A percentile compares a stretch with the other conserved stretches of the same genome.
Conservation (phyloP, 2,797 vertebrate genomes). For the Petrocephalus sullivani region DNA sequence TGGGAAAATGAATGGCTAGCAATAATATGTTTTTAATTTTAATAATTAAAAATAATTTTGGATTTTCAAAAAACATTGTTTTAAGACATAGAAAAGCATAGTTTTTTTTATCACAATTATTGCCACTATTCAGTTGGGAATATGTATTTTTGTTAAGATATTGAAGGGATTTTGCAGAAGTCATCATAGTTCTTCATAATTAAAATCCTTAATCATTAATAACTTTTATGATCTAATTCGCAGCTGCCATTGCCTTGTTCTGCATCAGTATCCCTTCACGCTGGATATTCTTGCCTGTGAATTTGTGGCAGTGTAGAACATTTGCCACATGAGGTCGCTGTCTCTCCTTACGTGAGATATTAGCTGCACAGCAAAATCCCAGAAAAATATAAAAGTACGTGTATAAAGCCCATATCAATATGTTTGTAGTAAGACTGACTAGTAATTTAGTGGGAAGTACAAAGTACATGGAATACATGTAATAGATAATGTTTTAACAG, state of each 20-base stretch:
- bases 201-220: background rate
- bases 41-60: background rate
- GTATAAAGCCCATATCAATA: background rate
- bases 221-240: background rate
- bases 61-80: background rate
- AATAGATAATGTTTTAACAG: background rate
- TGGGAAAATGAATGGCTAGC: background rate
- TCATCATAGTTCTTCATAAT: background rate
- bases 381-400: background rate
- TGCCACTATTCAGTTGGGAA: background rate
- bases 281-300: background rate
- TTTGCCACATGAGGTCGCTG: slow-evolving; percentile 15
- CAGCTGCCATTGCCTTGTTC: background rate
- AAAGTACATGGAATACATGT: background rate
- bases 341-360: background rate
- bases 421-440: background rate
- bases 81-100: background rate
- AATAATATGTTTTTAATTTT: background rate
- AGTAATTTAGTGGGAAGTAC: background rate
- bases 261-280: background rate
- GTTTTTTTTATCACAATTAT: background rate
- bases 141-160: background rate
- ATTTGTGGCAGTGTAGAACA: background rate
- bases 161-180: background rate
- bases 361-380: background rate